These are phyloP conservation scores for Conger conger DNA, from an alignment of 2,113 vertebrate genomes.

Conservation along the genomic window DNA sequence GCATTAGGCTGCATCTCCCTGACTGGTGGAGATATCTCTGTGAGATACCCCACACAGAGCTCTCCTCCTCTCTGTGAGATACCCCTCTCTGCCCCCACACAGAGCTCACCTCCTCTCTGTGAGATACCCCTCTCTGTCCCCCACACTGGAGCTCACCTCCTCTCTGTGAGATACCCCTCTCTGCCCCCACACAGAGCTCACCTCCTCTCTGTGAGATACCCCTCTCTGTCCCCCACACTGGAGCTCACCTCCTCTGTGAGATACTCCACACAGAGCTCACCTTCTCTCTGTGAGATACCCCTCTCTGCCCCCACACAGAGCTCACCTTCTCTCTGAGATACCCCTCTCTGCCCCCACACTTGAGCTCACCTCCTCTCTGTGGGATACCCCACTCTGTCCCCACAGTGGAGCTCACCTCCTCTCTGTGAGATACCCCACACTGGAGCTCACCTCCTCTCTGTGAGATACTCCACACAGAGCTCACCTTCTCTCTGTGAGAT, in stretches of 20 bases:
- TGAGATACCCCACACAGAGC: slow-evolving; percentile 22
- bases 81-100: not conserved
- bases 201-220: no score
- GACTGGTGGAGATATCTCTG: not conserved
- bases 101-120: not conserved
- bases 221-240: no score
- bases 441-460: not conserved
- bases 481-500: no score
- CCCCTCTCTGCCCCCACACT: not conserved
- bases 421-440: slow-evolving; percentile 42
- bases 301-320: not conserved
- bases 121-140: not conserved
- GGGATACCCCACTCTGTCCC: not conserved
- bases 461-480: no score
- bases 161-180: not conserved
- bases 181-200: not conserved
- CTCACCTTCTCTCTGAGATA: not conserved
- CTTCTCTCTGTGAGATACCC: no score
- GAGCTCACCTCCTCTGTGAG: no score
- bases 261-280: no score
- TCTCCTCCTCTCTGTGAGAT: slow-evolving; percentile 77
- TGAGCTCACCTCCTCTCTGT: not conserved
- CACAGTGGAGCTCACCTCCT: slow-evolving; percentile 47
- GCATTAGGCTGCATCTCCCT: not conserved
- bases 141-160: not conserved